Evolutionary conservation across 2,113 vertebrate species (phyloP), one percentile per base, ranked within the genome.

Genomic region (Ictalurus punctatus): DNA sequence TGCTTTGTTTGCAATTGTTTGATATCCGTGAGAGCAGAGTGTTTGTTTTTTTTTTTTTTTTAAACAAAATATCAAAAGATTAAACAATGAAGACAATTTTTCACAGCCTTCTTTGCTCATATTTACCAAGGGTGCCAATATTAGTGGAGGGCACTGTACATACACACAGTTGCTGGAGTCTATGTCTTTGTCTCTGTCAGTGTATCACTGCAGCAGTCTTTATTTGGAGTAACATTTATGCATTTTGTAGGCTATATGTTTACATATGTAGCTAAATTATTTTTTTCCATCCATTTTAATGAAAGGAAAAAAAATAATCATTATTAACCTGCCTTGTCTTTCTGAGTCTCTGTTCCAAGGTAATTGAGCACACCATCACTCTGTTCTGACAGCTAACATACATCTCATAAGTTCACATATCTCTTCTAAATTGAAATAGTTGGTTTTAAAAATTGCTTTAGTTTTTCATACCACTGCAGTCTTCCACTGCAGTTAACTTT

Each of bases 361-460:
- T 87, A 56, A 81, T 56, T 87, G 58, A 61, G 52, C 10, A 86
- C 37, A 78, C 7, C 7, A 25, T 58, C 78, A 82, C 30, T 87
- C 86, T 87, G 30, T n/a, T 69, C 78, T 82, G 86, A 87, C 63
- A 69, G 78, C 48, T 87, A 87, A 87, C 56, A 56, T 56, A 71
- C 78, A 82, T 3, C 21, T 27, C 61, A 58, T 87, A 81, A 69
- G 30, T 78, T 82, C 61, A 82, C 19, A 27, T 30, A 82, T 30
- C 79, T 71, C 67, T 40, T 87, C 19, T 67, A 8, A 25, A 80
- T 80, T 80, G 17, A 67, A 80, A 67, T n/a, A 10, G 37, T 86
- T 63, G 27, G 19, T 78, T 63, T 63, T 30, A 8, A 54, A 30
- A 8, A 54, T 63, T 59, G 37, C 73, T n/a, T 78, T 87, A 80